Evolutionary conservation across 1,140 invertebrate species (phyloP).

Genomic region (Papilio machaon): DNA sequence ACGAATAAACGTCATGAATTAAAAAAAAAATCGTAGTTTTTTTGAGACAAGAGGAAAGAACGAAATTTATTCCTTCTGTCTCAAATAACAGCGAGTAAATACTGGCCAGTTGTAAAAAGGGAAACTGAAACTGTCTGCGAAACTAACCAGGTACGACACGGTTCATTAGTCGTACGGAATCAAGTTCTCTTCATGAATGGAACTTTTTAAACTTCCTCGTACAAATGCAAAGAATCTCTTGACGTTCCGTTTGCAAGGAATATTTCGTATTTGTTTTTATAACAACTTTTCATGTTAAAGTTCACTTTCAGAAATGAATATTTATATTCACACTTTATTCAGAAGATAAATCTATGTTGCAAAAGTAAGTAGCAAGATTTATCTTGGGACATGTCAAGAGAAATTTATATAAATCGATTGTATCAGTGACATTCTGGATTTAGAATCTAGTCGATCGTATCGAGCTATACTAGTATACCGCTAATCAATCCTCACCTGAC

Average conservation of each 20-base stretch:
- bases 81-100: slow-evolving; percentile 56
- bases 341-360: not conserved
- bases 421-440: too few species aligned
- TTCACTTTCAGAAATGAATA: not conserved
- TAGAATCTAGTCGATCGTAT: too few species aligned
- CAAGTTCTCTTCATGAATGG: slow-evolving; percentile 43
- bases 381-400: too few species aligned
- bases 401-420: too few species aligned
- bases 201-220: slow-evolving; percentile 44
- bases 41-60: slow-evolving; percentile 30
- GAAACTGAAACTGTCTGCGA: slow-evolving; percentile 52
- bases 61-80: slow-evolving; percentile 42
- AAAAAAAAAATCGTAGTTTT: not conserved
- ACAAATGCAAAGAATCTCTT: slow-evolving; percentile 38
- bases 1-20: not conserved
- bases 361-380: not conserved
- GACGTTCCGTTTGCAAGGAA: slow-evolving; percentile 22
- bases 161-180: slow-evolving; percentile 62
- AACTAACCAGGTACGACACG: slow-evolving; percentile 55
- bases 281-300: slow-evolving; percentile 2
- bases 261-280: slow-evolving; percentile 14
- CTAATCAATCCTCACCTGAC: slow-evolving; percentile 64
- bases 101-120: slow-evolving; percentile 44
- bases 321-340: slow-evolving; percentile 21
- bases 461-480: too few species aligned